Evolutionary conservation across 2,888 invertebrate species (phyloP), one percentile per base, ranked within the genome.

Genomic region (Phasia obesa): DNA sequence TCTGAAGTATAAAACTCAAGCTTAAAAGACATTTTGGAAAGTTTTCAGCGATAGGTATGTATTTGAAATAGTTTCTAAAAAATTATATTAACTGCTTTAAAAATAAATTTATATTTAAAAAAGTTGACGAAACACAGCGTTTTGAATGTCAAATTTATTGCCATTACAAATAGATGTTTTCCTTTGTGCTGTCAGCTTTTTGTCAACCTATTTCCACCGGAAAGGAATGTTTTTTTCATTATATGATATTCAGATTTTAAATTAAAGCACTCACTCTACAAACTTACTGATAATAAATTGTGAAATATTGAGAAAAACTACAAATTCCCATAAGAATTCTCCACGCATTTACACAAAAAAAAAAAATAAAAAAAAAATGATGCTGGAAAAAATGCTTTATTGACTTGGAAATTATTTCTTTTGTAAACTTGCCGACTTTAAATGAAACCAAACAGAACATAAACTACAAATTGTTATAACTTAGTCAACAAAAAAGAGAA

Each of bases 401-500:
- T 71, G 83, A 79, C 75, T 62, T 76, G 60, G 25, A 76, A 49
- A 75, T 49, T 79, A n/a, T 70, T 51, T 75, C 75, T 42, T 83
- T 83, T 83, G 79, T 79, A 67, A 76, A 55, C 57, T 53, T 57
- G 55, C 83, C 83, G 83, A 1, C 79, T 21, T 44, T 69, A 69
- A 69, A 69, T 69, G 49, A 35, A 67, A 51, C 62, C 57, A 64
- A 71, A 21, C 65, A 70, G 83, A 76, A 79, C 60, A 79, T 83
- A 83, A 79, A 83, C 75, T 73, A 83, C 79, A 83, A 83, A 79
- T 79, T 83, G 71, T 83, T 83, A 60, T 76, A 79, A 79, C 75
- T 83, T 76, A 67, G 75, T 79, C 70, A 71, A 70, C 64, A 75
- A 25, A 59, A 74, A 57, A 60, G n/a, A 27, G 21, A 38, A 57